Base-by-base conservation (phyloP, 2,113 vertebrate genomes). In the Osmerus mordax region DNA sequence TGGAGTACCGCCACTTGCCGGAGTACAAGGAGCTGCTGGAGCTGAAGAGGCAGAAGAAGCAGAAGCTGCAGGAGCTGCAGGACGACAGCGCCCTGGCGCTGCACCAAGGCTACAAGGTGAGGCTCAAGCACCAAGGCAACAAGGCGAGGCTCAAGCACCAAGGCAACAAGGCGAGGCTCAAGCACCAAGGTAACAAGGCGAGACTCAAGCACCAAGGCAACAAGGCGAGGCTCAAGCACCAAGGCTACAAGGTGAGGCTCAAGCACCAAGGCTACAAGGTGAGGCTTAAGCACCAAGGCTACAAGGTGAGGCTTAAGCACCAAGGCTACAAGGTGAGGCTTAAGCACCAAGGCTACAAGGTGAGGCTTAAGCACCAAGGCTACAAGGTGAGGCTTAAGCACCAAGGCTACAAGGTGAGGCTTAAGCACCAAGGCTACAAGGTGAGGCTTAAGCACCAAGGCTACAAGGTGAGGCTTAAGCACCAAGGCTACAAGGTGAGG, bases 11-110 rank as follows among this genome's bases (percentile, higher is more conserved):
- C 69, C 92, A 91, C 80, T 84, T 97, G 72, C 96, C 95, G 0
- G 97, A 99, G 87, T 99, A 98, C 91, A 97, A 97, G 90, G 95
- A 99, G 85, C 91, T 99, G 70, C 87, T 96, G 86, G 92, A 97
- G 81, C 92, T 98, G 80, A 99, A 99, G 89, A 94, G 95, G 65
- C 78, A 99, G 81, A 98, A 96, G 89, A 99, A 96, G 78, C 94
- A 93, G 83, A 96, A 95, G 61, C 90, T 99, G 47, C 95, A 94
- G 75, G 94, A 97, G 81, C 93, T 99, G 86, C 95, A 95, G 67
- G 93, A 94, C 47, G 95, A 97, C 81, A 94, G 92, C 83, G 85
- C 88, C 2, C 92, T 92, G 81, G 88, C 93, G 18, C 95, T 94
- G 75, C 97, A 99, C 2, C 28, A 0, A 7, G 61, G 61, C 25